Percentiles rank a stretch among this genome's conserved stretches.
Evolutionary conservation across 1,140 invertebrate species (phyloP).

Genomic region (Heliconius congener): DNA sequence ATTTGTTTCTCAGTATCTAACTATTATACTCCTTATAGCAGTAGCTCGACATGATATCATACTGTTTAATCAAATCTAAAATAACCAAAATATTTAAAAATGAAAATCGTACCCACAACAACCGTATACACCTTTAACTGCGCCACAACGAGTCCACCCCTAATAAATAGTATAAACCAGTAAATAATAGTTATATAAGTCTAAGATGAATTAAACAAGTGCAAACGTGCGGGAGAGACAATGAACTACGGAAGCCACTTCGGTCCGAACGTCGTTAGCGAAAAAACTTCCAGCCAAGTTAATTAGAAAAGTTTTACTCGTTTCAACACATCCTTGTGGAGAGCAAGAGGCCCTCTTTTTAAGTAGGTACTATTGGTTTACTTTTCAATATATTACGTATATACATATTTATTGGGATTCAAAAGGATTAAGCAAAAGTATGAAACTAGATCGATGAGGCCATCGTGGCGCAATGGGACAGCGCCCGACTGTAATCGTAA

Average conservation of each 20-base stretch:
- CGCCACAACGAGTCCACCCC: background rate
- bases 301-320: constrained; percentile 65
- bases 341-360: background rate
- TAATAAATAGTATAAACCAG: background rate
- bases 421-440: background rate
- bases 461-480: too few relatives aligned
- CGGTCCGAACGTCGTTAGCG: constrained; percentile 54
- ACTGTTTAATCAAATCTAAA: too few relatives aligned
- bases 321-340: constrained; percentile 26
- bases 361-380: constrained; percentile 10
- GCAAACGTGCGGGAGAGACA: constrained; percentile 50
- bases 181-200: constrained; percentile 29
- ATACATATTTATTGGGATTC: background rate
- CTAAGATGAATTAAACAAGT: constrained; percentile 38
- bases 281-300: constrained; percentile 64
- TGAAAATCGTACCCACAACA: too few relatives aligned
- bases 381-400: background rate
- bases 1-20: too few relatives aligned
- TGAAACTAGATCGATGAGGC: too few relatives aligned
- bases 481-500: too few relatives aligned
- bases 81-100: too few relatives aligned
- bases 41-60: too few relatives aligned
- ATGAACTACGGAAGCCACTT: constrained; percentile 63
- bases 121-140: background rate
- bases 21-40: too few relatives aligned